phyloP scores from a whole-genome alignment of 2,113 vertebrate genomes.

The Electrona antarctica region DNA sequence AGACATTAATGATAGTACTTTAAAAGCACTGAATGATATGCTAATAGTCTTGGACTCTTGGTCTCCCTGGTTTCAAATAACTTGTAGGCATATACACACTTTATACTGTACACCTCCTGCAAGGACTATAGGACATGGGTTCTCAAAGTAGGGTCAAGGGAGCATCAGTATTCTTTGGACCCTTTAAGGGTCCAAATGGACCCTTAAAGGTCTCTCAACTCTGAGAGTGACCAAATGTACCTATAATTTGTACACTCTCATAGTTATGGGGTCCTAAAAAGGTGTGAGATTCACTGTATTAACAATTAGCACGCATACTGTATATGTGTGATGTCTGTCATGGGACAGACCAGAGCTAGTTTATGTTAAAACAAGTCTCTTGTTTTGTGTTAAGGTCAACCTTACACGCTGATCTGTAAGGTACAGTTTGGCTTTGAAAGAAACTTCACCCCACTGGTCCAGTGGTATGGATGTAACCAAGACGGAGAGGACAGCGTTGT shows the following conservation, averaged over 20 bases:
- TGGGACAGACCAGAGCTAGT: background rate
- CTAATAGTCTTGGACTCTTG: too few relatives aligned
- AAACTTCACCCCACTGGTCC: constrained; percentile 44
- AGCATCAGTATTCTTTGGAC: too few relatives aligned
- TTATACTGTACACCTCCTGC: background rate
- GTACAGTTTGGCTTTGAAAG: constrained; percentile 80
- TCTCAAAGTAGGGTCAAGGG: background rate
- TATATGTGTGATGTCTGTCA: background rate
- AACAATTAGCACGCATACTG: background rate
- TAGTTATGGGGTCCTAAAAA: background rate
- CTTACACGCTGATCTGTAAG: constrained; percentile 77
- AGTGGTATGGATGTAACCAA: constrained; percentile 73
- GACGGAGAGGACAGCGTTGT: constrained; percentile 49
- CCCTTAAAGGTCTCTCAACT: too few relatives aligned
- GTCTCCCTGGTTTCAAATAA: background rate
- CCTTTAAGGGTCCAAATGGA: too few relatives aligned
- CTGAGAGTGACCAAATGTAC: too few relatives aligned
- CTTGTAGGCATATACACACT: background rate
- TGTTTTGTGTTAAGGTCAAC: constrained; percentile 71
- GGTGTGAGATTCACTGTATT: background rate
- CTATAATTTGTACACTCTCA: background rate
- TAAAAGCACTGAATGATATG: too few relatives aligned
- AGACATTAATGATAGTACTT: too few relatives aligned
- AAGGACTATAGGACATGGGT: background rate
- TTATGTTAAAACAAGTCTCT: background rate